Conservation (phyloP, 2,113 vertebrate species). For the Dasyornis broadbenti region DNA sequence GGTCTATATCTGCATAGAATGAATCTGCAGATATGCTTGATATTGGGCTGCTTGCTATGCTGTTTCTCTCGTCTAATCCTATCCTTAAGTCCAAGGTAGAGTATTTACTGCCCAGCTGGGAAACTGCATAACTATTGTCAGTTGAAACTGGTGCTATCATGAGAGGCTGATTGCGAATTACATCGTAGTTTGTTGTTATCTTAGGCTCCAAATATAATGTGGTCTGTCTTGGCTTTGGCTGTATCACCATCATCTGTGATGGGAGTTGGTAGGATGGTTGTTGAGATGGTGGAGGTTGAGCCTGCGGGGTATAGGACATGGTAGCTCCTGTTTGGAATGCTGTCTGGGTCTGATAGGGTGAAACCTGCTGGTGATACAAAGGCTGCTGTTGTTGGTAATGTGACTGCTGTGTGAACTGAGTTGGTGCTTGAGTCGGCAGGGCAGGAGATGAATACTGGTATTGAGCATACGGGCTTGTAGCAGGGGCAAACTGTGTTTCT, state of each 20-base stretch:
- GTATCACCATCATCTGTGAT: constrained; percentile 89
- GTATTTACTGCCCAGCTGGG: constrained; percentile 89
- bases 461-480: constrained; percentile 89
- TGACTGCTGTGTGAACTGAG: constrained; percentile 88
- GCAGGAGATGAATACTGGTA: constrained; percentile 88
- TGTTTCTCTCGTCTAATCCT: constrained; percentile 90
- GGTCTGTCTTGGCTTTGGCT: constrained; percentile 87
- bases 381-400: constrained; percentile 89
- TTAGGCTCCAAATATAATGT: constrained; percentile 90
- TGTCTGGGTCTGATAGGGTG: constrained; percentile 90
- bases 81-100: constrained; percentile 90
- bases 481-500: constrained; percentile 88
- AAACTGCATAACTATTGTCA: constrained; percentile 85
- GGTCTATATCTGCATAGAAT: constrained; percentile 95
- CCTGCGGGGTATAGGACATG: constrained; percentile 87
- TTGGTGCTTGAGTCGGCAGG: constrained; percentile 87
- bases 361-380: constrained; percentile 90
- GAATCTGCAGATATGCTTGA: constrained; percentile 97
- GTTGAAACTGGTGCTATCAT: constrained; percentile 91
- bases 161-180: constrained; percentile 90
- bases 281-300: constrained; percentile 81
- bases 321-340: constrained; percentile 90
- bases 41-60: constrained; percentile 94
- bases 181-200: constrained; percentile 93
- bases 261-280: constrained; percentile 86